These are phyloP conservation scores for Drosophila vallismaia DNA, from an alignment of 2,888 invertebrate species.

Conservation along the genomic window DNA sequence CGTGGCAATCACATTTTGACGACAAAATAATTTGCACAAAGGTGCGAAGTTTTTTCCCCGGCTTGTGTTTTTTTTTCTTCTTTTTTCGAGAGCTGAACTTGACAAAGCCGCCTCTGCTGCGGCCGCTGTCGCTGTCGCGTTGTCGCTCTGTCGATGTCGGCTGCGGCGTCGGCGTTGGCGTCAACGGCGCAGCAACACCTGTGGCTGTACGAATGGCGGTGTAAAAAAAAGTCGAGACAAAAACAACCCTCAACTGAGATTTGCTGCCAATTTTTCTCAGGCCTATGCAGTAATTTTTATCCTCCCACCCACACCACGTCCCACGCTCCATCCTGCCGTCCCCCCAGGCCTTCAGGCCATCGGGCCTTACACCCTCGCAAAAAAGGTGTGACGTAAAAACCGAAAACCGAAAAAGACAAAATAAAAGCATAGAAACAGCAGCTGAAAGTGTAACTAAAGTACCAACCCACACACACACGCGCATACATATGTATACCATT, in stretches of 20 bases:
- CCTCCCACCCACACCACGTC: neutral
- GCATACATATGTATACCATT: slow-evolving; percentile 43
- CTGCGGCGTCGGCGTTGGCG: slow-evolving; percentile 22
- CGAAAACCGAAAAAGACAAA: slow-evolving; percentile 42
- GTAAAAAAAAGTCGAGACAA: slow-evolving; percentile 29
- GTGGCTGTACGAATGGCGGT: slow-evolving; percentile 59
- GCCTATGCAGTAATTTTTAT: slow-evolving; percentile 45
- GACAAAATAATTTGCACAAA: slow-evolving; percentile 74
- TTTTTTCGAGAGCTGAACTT: slow-evolving; percentile 60
- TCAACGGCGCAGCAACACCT: slow-evolving; percentile 57
- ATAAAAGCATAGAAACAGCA: slow-evolving; percentile 45
- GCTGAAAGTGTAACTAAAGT: slow-evolving; percentile 71
- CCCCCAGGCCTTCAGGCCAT: neutral
- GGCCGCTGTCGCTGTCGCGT: slow-evolving; percentile 17
- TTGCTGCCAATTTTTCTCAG: slow-evolving; percentile 63
- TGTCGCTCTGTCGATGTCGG: neutral
- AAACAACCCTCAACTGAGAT: slow-evolving; percentile 61
- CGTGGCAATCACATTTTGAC: slow-evolving; percentile 51
- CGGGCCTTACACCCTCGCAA: slow-evolving; percentile 8
- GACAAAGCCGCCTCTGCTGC: slow-evolving; percentile 49
- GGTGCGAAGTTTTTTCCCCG: slow-evolving; percentile 54
- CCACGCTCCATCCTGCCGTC: neutral
- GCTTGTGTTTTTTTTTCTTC: slow-evolving; percentile 24
- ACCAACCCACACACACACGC: slow-evolving; percentile 25
- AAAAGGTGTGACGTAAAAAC: slow-evolving; percentile 40